phyloP scores from a whole-genome alignment of 2,888 invertebrate genomes.

The Metellina segmentata region DNA sequence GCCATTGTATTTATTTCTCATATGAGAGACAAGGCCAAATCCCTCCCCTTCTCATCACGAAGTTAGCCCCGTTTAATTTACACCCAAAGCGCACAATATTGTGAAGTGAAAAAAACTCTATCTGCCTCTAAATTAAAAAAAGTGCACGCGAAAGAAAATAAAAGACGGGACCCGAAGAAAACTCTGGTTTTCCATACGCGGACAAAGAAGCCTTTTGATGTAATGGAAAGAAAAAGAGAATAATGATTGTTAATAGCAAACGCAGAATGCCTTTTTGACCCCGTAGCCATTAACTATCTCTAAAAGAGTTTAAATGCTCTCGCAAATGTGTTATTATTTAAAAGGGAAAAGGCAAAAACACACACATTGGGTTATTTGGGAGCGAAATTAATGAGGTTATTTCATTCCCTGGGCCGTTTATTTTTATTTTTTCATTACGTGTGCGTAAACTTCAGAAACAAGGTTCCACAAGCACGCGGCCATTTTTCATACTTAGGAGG shows the following conservation, averaged over 20 bases:
- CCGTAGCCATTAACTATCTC: conserved; percentile 47
- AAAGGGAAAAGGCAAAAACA: conserved; percentile 37
- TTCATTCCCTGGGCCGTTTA: conserved; percentile 31
- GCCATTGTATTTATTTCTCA: background rate
- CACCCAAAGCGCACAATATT: background rate
- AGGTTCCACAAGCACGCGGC: background rate
- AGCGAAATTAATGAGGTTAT: conserved; percentile 62
- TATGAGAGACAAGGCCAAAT: background rate
- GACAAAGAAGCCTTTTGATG: conserved; percentile 23
- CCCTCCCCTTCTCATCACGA: background rate
- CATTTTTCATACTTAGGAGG: conserved; percentile 55
- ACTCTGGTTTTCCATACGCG: background rate
- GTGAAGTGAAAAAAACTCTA: background rate
- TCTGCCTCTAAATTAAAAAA: background rate
- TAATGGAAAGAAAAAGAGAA: conserved; percentile 9
- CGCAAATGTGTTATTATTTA: conserved; percentile 53
- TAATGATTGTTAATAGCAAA: conserved; percentile 63
- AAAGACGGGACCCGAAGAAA: background rate
- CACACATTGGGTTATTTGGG: conserved; percentile 43
- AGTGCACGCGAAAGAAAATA: background rate
- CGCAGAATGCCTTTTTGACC: conserved; percentile 60
- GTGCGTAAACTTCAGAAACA: conserved; percentile 41
- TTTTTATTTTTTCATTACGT: conserved; percentile 36
- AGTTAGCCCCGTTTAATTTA: background rate
- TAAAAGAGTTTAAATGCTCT: conserved; percentile 60